Evolutionary conservation across 2,888 invertebrate species (phyloP).

Genomic region (Coremacera marginata): DNA sequence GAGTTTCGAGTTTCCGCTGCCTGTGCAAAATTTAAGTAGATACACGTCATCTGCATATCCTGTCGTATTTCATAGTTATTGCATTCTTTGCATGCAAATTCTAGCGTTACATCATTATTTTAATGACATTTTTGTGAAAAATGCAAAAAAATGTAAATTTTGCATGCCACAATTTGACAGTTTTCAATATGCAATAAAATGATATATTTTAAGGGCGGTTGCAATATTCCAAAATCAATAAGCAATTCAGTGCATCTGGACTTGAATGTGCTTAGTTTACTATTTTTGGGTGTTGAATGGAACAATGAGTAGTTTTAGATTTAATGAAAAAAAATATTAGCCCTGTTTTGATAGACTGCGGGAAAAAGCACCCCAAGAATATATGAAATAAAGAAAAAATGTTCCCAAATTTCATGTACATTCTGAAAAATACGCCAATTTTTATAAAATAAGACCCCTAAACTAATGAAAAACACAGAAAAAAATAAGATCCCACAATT

Average conservation of each 20-base stretch:
- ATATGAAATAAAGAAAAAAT: too few species aligned
- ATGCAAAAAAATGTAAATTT: not conserved
- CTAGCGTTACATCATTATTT: constrained; percentile 57
- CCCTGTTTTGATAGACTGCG: too few species aligned
- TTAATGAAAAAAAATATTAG: not conserved
- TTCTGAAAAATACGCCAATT: too few species aligned
- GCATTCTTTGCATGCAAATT: constrained; percentile 61
- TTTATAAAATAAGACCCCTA: too few species aligned
- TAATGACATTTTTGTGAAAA: constrained; percentile 52
- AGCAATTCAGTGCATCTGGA: too few species aligned
- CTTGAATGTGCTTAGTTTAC: too few species aligned
- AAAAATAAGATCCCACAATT: too few species aligned
- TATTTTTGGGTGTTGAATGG: too few species aligned
- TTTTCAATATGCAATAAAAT: constrained; percentile 26
- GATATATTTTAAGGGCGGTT: constrained; percentile 11
- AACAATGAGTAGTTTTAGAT: not conserved
- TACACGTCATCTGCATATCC: constrained; percentile 30
- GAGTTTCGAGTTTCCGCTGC: not conserved
- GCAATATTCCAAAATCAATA: not conserved
- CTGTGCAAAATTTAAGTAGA: constrained; percentile 8
- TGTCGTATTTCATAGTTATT: constrained; percentile 38
- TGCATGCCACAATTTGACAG: constrained; percentile 2
- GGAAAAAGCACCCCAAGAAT: too few species aligned
- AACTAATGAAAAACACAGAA: too few species aligned
- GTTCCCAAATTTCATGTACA: too few species aligned